phyloP scores from a whole-genome alignment of 2,113 vertebrate genomes.

The Azemiops feae region DNA sequence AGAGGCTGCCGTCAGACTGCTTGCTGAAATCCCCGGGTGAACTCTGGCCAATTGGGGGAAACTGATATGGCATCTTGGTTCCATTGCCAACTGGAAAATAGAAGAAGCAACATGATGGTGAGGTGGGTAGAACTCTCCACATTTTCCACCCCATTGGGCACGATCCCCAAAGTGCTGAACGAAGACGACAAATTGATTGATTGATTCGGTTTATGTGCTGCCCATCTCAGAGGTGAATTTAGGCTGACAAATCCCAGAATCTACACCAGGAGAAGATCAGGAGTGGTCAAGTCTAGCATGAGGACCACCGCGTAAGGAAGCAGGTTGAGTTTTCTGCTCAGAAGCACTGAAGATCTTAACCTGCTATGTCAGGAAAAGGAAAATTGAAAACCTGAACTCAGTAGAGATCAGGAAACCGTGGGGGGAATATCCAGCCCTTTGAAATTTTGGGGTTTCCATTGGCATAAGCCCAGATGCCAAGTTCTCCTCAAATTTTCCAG shows the following conservation, averaged over 20 bases:
- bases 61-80: slow-evolving; percentile 74
- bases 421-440: not conserved
- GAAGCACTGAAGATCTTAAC: not conserved
- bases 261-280: not conserved
- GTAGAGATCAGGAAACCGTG: not conserved
- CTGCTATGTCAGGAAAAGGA: not conserved
- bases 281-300: too few species aligned
- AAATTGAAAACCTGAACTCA: not conserved
- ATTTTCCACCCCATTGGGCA: not conserved
- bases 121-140: not conserved
- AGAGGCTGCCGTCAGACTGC: slow-evolving; percentile 72
- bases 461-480: slow-evolving; percentile 7
- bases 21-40: slow-evolving; percentile 73
- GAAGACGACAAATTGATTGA: not conserved
- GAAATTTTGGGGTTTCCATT: not conserved
- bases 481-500: slow-evolving; percentile 24
- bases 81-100: slow-evolving; percentile 72
- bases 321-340: not conserved
- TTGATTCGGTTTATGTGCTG: not conserved
- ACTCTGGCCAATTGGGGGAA: slow-evolving; percentile 75
- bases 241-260: not conserved
- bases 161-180: not conserved
- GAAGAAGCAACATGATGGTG: slow-evolving; percentile 57
- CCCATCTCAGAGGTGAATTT: not conserved
- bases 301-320: not conserved